Evolutionary conservation across 2,888 invertebrate genomes (phyloP).

Genomic region (Acleris holmiana): DNA sequence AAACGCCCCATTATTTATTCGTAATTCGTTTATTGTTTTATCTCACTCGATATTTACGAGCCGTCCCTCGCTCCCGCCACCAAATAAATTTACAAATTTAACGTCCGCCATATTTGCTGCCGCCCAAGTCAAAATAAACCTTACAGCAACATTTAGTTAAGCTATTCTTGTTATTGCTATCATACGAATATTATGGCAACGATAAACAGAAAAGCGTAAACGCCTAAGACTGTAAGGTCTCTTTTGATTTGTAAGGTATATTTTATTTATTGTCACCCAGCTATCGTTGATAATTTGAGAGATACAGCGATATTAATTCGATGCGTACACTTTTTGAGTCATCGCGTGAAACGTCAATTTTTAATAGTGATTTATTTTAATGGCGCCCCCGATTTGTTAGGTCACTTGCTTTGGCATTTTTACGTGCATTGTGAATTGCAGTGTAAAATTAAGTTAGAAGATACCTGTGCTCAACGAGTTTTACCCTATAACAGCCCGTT

Average conservation of each 20-base stretch:
- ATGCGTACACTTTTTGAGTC: slow-evolving; percentile 59
- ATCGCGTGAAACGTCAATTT: slow-evolving; percentile 78
- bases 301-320: slow-evolving; percentile 77
- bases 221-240: too few species aligned
- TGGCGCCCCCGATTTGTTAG: slow-evolving; percentile 48
- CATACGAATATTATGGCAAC: too few species aligned
- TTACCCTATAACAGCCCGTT: too few species aligned
- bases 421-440: slow-evolving; percentile 23
- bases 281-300: slow-evolving; percentile 74
- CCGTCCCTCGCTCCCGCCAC: slow-evolving; percentile 59
- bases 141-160: too few species aligned
- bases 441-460: too few species aligned
- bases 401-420: slow-evolving; percentile 47
- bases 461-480: too few species aligned
- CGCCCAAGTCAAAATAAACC: too few species aligned
- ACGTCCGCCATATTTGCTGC: slow-evolving; percentile 63
- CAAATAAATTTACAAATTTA: slow-evolving; percentile 79
- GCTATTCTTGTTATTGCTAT: too few species aligned
- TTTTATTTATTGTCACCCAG: slow-evolving; percentile 49
- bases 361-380: slow-evolving; percentile 72
- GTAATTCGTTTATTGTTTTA: slow-evolving; percentile 84
- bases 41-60: slow-evolving; percentile 80
- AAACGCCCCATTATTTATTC: slow-evolving; percentile 82
- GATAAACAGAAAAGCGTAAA: too few species aligned
- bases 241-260: too few species aligned